Evolutionary conservation across 2,797 vertebrate genomes (phyloP).

Genomic region (Anomalospiza imberbis): DNA sequence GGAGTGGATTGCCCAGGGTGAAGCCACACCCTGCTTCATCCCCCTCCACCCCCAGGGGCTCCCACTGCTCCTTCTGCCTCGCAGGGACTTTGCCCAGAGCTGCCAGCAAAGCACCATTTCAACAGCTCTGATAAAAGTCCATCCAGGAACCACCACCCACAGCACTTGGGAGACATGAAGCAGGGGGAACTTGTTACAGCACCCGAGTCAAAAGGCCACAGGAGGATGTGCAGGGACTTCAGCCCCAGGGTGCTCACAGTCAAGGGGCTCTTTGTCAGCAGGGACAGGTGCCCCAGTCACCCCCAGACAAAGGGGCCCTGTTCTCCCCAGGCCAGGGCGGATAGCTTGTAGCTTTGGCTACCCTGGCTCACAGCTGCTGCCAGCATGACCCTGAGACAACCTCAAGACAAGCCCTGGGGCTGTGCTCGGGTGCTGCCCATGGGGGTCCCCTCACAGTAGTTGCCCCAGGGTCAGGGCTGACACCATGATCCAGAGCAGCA

Average conservation of each 20-base stretch:
- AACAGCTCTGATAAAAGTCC: slow-evolving; percentile 50
- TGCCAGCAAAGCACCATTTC: slow-evolving; percentile 43
- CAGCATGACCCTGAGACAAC: neutral
- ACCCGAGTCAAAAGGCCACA: neutral
- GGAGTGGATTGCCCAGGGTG: neutral
- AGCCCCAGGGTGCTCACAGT: neutral
- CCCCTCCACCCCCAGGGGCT: neutral
- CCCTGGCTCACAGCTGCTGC: slow-evolving; percentile 34
- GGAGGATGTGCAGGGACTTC: neutral
- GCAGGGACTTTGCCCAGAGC: neutral
- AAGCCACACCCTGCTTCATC: neutral
- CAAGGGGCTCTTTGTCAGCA: slow-evolving; percentile 55
- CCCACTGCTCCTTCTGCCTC: neutral
- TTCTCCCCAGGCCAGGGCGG: neutral
- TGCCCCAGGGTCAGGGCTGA: neutral
- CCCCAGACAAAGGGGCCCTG: slow-evolving; percentile 45
- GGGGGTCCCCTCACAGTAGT: neutral
- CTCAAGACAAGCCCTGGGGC: neutral
- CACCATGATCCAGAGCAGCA: neutral
- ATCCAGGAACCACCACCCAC: neutral
- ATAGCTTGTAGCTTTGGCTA: neutral
- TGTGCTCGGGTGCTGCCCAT: fast-evolving
- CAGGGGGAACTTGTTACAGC: neutral
- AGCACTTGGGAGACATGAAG: neutral
- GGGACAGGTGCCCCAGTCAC: slow-evolving; percentile 28